Percentiles rank a stretch among this genome's conserved stretches.
Evolutionary conservation across 2,113 vertebrate species (phyloP).

Genomic region (Caranx melampygus): DNA sequence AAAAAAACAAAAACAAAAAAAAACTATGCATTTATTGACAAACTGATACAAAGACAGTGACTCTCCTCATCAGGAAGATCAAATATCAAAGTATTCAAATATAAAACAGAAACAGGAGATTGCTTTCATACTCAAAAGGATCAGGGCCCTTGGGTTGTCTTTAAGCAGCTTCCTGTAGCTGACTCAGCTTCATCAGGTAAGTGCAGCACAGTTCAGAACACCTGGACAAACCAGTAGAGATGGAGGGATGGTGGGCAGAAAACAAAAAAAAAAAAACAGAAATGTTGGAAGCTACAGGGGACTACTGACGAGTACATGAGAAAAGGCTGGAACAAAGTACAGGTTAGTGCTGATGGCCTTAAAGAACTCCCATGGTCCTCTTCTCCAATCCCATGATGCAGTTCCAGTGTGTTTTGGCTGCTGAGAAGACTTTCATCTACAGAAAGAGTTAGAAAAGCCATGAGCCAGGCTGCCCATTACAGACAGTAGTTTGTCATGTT

Average conservation of each 20-base stretch:
- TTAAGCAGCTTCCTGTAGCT: constrained; percentile 16
- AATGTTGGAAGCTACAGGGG: neutral
- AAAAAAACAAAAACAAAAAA: constrained; percentile 63
- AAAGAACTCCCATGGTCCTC: constrained; percentile 35
- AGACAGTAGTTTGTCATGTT: no score
- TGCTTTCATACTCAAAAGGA: constrained; percentile 21
- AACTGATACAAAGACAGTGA: constrained; percentile 73
- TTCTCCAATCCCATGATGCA: constrained; percentile 51
- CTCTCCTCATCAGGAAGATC: constrained; percentile 22
- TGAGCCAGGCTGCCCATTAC: no score
- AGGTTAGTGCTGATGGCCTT: constrained; percentile 8
- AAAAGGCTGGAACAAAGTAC: neutral
- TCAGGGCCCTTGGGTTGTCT: neutral
- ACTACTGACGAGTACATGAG: neutral
- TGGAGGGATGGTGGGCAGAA: neutral
- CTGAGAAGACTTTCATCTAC: constrained; percentile 48
- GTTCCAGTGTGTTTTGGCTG: constrained; percentile 48
- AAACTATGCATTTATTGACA: constrained; percentile 82
- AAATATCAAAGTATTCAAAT: constrained; percentile 54
- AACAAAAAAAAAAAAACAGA: neutral
- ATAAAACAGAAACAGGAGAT: constrained; percentile 68
- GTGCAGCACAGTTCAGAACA: neutral
- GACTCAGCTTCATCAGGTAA: neutral
- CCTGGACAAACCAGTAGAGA: neutral
- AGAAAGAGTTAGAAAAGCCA: constrained; percentile 21